These are phyloP conservation scores for Maccullochella peelii DNA, from an alignment of 2,113 vertebrate species.

Conservation along the genomic window DNA sequence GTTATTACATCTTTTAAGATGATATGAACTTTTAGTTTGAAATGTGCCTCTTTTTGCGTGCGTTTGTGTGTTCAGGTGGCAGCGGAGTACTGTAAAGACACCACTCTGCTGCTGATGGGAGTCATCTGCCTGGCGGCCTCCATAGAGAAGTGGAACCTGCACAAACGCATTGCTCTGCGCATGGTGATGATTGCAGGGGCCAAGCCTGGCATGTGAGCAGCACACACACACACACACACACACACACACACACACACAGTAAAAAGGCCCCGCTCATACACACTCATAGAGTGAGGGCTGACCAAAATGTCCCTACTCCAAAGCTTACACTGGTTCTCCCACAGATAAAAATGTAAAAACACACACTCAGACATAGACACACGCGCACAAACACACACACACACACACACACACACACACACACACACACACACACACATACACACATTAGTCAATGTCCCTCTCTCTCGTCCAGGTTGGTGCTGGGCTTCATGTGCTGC, in stretches of 20 bases:
- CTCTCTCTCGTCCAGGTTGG: slow-evolving; percentile 84
- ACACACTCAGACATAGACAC: background rate
- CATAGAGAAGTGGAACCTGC: slow-evolving; percentile 98
- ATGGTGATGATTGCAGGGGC: slow-evolving; percentile 98
- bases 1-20: background rate
- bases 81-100: slow-evolving; percentile 97
- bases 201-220: slow-evolving; percentile 95
- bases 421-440: background rate
- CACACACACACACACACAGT: background rate
- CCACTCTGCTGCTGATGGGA: slow-evolving; percentile 95
- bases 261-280: background rate
- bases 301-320: background rate
- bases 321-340: background rate
- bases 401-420: background rate
- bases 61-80: slow-evolving; percentile 88
- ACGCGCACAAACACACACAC: background rate
- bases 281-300: background rate
- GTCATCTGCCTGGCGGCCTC: slow-evolving; percentile 98
- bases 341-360: too few relatives aligned
- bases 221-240: background rate
- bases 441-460: background rate
- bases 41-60: background rate
- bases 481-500: slow-evolving; percentile 98
- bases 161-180: slow-evolving; percentile 94
- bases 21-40: background rate